These are phyloP conservation scores for Tipula unca DNA, from an alignment of 2,888 invertebrate genomes.

Conservation along the genomic window DNA sequence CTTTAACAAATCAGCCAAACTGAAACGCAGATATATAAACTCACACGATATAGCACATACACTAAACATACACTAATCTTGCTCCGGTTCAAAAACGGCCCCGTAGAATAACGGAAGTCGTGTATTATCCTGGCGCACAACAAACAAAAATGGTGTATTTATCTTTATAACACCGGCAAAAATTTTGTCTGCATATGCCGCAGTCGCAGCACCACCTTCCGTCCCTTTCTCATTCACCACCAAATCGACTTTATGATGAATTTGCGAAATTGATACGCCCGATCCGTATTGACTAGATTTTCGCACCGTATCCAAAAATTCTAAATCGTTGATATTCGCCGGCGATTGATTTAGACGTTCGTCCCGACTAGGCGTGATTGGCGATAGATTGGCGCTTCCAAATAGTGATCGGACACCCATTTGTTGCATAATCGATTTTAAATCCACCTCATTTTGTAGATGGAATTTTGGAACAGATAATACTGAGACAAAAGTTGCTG, in stretches of 20 bases:
- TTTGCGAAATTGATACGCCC: constrained; percentile 45
- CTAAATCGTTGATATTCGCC: not conserved
- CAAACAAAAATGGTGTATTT: constrained; percentile 54
- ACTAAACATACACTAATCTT: not conserved
- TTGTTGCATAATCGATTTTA: not conserved
- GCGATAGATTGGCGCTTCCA: not conserved
- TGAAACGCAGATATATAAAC: too few species aligned
- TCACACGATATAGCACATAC: too few species aligned
- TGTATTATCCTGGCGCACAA: constrained; percentile 55
- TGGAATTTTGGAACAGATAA: not conserved
- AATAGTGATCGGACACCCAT: not conserved
- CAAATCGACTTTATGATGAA: constrained; percentile 54
- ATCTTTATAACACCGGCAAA: not conserved
- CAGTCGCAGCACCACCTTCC: constrained; percentile 55
- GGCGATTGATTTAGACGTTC: not conserved
- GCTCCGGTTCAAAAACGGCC: constrained; percentile 46
- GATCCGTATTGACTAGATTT: not conserved
- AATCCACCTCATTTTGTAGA: constrained; percentile 23
- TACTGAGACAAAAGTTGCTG: not conserved
- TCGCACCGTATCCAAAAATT: not conserved
- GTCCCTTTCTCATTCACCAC: constrained; percentile 56
- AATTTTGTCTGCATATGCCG: constrained; percentile 45
- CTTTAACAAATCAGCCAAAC: too few species aligned
- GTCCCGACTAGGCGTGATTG: not conserved
- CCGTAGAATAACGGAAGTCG: constrained; percentile 59